A percentile compares a stretch with the other conserved stretches of the same genome.
Conservation (phyloP, 2,888 invertebrate genomes). For the Drosophila stalkeri region DNA sequence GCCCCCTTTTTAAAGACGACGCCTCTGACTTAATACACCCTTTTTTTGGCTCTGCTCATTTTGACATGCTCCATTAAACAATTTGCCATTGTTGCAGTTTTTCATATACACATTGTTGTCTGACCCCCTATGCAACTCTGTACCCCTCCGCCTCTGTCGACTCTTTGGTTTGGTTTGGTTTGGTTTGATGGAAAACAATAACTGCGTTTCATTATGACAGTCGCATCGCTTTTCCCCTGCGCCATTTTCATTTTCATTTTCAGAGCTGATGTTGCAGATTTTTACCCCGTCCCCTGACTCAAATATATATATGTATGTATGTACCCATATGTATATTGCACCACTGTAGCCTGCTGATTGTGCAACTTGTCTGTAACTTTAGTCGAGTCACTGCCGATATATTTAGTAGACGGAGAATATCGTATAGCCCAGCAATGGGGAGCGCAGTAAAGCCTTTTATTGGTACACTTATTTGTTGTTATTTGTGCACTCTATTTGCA, state of each 20-base stretch:
- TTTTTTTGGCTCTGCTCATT: slow-evolving; percentile 56
- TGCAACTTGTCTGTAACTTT: slow-evolving; percentile 56
- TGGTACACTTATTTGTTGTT: slow-evolving; percentile 22
- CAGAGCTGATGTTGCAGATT: slow-evolving; percentile 55
- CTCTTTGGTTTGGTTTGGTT: slow-evolving; percentile 25
- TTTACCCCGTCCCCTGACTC: slow-evolving; percentile 4
- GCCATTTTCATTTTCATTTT: slow-evolving; percentile 10
- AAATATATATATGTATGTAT: neutral
- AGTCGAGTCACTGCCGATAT: slow-evolving; percentile 39
- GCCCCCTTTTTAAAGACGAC: neutral
- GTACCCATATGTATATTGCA: neutral
- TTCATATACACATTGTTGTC: slow-evolving; percentile 26
- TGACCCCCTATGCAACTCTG: slow-evolving; percentile 11
- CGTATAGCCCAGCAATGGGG: slow-evolving; percentile 53
- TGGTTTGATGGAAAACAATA: slow-evolving; percentile 59
- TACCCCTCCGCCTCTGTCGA: slow-evolving; percentile 4
- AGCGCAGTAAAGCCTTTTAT: slow-evolving; percentile 19
- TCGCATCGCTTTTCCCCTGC: slow-evolving; percentile 25
- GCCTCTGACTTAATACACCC: slow-evolving; percentile 59
- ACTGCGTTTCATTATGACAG: slow-evolving; percentile 62
- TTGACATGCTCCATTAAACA: slow-evolving; percentile 76
- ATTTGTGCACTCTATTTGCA: slow-evolving; percentile 27
- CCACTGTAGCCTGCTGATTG: slow-evolving; percentile 51
- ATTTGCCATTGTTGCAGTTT: slow-evolving; percentile 76
- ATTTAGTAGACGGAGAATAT: slow-evolving; percentile 4